Conservation (phyloP, 2,797 vertebrate genomes). For the Cuniculus paca region DNA sequence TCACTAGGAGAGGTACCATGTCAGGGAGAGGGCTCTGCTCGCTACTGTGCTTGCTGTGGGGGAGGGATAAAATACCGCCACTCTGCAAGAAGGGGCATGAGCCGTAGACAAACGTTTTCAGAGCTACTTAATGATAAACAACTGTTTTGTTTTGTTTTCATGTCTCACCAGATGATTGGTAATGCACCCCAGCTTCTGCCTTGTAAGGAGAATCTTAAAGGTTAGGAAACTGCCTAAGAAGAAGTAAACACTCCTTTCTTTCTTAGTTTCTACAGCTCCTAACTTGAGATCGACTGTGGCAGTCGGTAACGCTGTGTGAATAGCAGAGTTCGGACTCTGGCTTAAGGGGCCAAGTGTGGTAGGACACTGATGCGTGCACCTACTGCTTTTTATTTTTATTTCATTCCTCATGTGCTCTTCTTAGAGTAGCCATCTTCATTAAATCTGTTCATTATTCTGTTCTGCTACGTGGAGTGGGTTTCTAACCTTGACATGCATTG, state of each 20-base stretch:
- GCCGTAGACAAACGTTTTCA: background rate
- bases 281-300: conserved; percentile 59
- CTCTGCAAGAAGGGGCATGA: background rate
- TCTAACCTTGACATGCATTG: conserved; percentile 70
- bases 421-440: conserved; percentile 62
- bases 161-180: conserved; percentile 44
- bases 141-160: background rate
- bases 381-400: conserved; percentile 31
- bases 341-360: conserved; percentile 23
- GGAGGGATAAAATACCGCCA: background rate
- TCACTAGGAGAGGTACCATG: background rate
- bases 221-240: conserved; percentile 35
- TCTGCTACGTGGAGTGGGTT: conserved; percentile 51
- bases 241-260: conserved; percentile 64
- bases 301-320: conserved; percentile 68
- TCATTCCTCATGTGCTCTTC: conserved; percentile 53
- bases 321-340: conserved; percentile 5
- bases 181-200: conserved; percentile 17
- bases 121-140: conserved; percentile 68
- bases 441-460: conserved; percentile 76
- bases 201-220: conserved; percentile 60
- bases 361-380: conserved; percentile 42
- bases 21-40: fast-evolving
- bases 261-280: conserved; percentile 60
- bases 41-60: background rate